Percentiles rank a stretch among this genome's conserved stretches.
Evolutionary conservation across 2,113 vertebrate genomes (phyloP).

Genomic region (Chlorodrepanis virens): DNA sequence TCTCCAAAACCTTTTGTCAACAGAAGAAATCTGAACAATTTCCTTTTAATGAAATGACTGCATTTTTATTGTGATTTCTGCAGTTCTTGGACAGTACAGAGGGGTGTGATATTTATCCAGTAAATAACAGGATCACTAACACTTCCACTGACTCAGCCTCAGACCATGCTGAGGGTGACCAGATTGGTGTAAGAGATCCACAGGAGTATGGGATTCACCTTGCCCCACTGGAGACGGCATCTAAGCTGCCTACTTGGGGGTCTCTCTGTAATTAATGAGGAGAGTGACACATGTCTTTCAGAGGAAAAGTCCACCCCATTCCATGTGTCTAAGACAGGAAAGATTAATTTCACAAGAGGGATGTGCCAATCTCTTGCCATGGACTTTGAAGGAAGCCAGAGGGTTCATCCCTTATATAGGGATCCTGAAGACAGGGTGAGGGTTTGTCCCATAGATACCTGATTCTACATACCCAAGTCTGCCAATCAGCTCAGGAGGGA

Average conservation of each 20-base stretch:
- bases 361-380: neutral
- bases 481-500: neutral
- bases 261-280: neutral
- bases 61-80: neutral
- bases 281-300: neutral
- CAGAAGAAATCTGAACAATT: conserved; percentile 1
- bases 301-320: neutral
- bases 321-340: neutral
- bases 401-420: neutral
- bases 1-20: conserved; percentile 13
- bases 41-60: conserved; percentile 8
- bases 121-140: neutral
- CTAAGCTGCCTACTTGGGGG: neutral
- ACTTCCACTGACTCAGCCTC: neutral
- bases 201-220: neutral
- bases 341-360: neutral
- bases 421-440: neutral
- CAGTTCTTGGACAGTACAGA: conserved; percentile 16
- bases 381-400: neutral
- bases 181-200: neutral
- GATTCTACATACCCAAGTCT: neutral
- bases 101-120: neutral
- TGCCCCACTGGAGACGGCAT: neutral
- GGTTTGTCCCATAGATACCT: neutral
- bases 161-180: neutral